Evolutionary conservation across 2,888 invertebrate genomes (phyloP).

Genomic region (Noctua janthina): DNA sequence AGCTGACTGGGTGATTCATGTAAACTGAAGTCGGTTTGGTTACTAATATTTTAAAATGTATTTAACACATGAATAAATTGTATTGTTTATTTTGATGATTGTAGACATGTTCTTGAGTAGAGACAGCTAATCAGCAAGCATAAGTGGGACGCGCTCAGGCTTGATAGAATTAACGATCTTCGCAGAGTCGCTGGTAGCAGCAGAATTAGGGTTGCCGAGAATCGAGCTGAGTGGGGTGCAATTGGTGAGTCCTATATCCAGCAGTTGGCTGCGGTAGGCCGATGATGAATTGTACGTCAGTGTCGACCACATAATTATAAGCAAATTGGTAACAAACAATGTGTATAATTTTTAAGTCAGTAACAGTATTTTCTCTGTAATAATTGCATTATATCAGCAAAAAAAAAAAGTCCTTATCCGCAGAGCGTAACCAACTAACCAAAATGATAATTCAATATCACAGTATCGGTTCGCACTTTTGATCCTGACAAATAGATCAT

Average conservation of each 20-base stretch:
- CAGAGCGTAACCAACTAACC: slow-evolving; percentile 33
- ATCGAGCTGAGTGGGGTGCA: background rate
- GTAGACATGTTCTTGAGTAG: background rate
- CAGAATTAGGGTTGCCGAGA: background rate
- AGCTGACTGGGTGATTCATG: slow-evolving; percentile 33
- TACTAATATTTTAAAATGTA: background rate
- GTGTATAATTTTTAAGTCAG: background rate
- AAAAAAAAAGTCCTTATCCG: slow-evolving; percentile 16
- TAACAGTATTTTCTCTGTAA: too few relatives aligned
- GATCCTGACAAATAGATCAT: slow-evolving; percentile 72
- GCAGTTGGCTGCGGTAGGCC: background rate
- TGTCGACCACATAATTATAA: too few relatives aligned
- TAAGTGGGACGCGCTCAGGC: background rate
- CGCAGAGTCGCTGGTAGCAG: background rate
- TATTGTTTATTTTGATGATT: background rate
- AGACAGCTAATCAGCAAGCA: background rate
- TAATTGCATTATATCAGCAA: background rate
- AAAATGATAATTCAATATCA: slow-evolving; percentile 59
- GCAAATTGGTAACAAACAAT: too few relatives aligned
- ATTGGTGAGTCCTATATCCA: background rate
- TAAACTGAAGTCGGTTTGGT: slow-evolving; percentile 11
- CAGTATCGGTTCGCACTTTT: slow-evolving; percentile 57
- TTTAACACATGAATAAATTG: background rate
- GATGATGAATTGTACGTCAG: too few relatives aligned
- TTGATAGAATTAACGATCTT: background rate